Base-by-base conservation (phyloP, 2,888 invertebrate genomes). In the Tricholauxania praeusta region DNA sequence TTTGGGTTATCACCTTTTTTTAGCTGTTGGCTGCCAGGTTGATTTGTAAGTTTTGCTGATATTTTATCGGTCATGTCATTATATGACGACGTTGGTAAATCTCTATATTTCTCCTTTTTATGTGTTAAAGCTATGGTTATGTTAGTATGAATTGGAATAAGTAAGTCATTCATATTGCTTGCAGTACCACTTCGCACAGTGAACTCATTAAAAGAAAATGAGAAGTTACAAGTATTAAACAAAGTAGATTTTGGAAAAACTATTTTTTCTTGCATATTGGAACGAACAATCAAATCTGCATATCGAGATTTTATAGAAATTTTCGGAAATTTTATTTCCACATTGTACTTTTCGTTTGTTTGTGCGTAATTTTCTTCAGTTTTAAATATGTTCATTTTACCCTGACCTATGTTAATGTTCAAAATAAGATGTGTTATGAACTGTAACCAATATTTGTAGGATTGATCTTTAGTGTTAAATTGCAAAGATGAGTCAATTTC, bases 91-190 rank as follows among this genome's bases (percentile, higher is more conserved):
- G 28, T 28, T 28, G 28, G 28, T 28, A 28, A 28, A 28, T 28
- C 39, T 39, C 2, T 39, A 39, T 39, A 10, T 60, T 70, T 73
- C 57, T 74, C 76, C 17, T 70, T 71, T 63, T 82, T 83, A n/a
- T 81, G 78, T 1, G 84, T 83, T 52, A 84, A 62, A 1, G 84
- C 87, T 17, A 87, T 74, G 0, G 85, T 85, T 14, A 87, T 78
- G 6, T 81, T 83, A 0, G 85, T 85, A 22, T 84, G 81, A n/a
- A 84, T 78, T 0, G 85, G 84, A 49, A 78, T 75, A 4, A 87
- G 53, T n/a, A 86, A 75, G 19, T 88, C 72, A 86, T 87, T 87
- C 83, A 32, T 47, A 4, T 59, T 51, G 15, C 57, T 15, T 3
- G 59, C 70, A 49, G 69, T 71, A 7, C 78, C 74, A 47, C 80